Evolutionary conservation across 2,113 vertebrate genomes (phyloP).

Genomic region (Zapornia atra): DNA sequence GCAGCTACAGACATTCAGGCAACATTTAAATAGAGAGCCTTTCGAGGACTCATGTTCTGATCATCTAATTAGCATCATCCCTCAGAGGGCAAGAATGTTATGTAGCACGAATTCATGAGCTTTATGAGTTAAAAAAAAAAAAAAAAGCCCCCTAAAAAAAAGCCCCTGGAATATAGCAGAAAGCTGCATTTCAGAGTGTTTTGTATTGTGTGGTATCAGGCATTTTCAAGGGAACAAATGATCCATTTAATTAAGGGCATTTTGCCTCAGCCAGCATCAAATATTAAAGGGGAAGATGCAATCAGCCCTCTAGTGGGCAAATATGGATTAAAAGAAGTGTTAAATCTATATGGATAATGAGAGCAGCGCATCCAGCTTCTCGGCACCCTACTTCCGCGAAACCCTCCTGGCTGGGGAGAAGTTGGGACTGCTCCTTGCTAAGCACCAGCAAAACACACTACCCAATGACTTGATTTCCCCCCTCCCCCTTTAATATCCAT

Average conservation of each 20-base stretch:
- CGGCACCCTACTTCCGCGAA: neutral
- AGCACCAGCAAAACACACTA: neutral
- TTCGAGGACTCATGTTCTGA: neutral
- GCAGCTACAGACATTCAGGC: neutral
- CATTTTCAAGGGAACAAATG: constrained; percentile 48
- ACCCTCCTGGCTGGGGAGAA: neutral
- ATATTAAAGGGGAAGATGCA: constrained; percentile 41
- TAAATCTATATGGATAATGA: neutral
- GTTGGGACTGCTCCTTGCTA: neutral
- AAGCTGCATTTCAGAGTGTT: constrained; percentile 16
- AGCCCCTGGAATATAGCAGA: neutral
- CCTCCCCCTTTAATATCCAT: neutral
- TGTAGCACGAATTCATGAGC: constrained; percentile 30
- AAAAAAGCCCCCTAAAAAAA: no score
- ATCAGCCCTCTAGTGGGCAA: constrained; percentile 62
- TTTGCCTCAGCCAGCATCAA: constrained; percentile 46
- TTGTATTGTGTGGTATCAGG: neutral
- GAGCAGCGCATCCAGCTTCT: neutral
- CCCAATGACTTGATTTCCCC: neutral
- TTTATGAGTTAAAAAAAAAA: neutral
- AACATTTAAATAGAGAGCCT: neutral
- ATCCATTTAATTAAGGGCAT: constrained; percentile 48
- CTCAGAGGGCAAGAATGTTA: neutral
- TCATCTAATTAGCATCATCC: constrained; percentile 14
- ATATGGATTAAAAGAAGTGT: neutral